phyloP scores from a whole-genome alignment of 1,140 invertebrate species.

The Lepidotrigona ventralis region DNA sequence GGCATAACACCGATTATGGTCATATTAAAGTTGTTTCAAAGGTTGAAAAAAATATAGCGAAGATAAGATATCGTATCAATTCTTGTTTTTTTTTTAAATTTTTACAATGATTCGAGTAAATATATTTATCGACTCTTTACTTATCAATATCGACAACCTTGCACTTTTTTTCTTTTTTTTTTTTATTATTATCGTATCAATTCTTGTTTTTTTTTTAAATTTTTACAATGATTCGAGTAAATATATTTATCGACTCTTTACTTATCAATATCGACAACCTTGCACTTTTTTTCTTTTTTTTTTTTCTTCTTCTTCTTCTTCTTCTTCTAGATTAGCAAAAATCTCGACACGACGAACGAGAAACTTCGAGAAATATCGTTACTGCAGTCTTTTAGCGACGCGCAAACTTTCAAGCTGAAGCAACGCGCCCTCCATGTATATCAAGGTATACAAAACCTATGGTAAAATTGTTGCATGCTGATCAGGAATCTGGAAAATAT shows the following conservation, averaged over 20 bases:
- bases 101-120: not conserved
- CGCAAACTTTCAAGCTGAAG: conserved; percentile 88
- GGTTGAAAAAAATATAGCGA: not conserved
- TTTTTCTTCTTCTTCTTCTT: not conserved
- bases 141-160: not conserved
- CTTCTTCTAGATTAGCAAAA: conserved; percentile 78
- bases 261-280: not conserved
- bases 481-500: not conserved
- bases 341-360: conserved; percentile 84
- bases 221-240: not conserved
- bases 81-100: not conserved
- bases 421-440: conserved; percentile 95
- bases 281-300: not conserved
- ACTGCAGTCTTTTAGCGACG: conserved; percentile 85
- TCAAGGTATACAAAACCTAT: conserved; percentile 79
- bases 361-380: conserved; percentile 85
- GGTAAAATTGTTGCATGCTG: not conserved
- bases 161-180: not conserved
- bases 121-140: not conserved
- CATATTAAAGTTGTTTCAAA: not conserved
- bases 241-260: not conserved
- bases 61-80: not conserved
- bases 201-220: too few relatives aligned
- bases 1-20: conserved; percentile 22
- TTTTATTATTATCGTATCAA: too few relatives aligned